Base-by-base conservation (phyloP, 2,888 invertebrate genomes). In the Cataglyphis livida region DNA sequence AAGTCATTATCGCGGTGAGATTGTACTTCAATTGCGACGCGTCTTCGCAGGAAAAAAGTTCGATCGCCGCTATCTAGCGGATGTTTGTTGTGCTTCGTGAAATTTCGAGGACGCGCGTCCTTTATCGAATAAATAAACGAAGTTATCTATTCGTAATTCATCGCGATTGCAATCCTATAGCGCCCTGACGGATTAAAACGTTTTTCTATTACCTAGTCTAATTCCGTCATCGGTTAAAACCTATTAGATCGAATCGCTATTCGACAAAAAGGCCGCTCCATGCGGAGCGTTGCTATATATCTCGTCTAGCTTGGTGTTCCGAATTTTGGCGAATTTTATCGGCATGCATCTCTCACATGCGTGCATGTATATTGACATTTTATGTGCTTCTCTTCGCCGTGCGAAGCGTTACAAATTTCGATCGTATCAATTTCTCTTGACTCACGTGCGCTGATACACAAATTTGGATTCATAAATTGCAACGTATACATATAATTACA, bases 381-480 rank as follows among this genome's bases (percentile, higher is more conserved):
- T 61, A 7, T 5, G 1, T 68, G 48, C 59, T 35, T 21, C 21
- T 9, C 21, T 59, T 44, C 21, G 41, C 10, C 48, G 3, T 35
- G n/a, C 32, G 71, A 41, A 76, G 76, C 68, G 54, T 79, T 59
- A 71, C 44, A 79, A 71, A 71, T 79, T 68, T 68, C 3, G 68
- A 68, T 57, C 41, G 59, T 70, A 78, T 78, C 70, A 70, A 61
- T 71, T 25, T 79, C 59, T 61, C 59, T 10, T 12, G 59, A 61
- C 44, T 35, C 70, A 48, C 32, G 70, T 44, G 35, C 70, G 70
- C 32, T 41, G 70, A 70, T 79, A 78, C 44, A 35, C 59, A 78
- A 59, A 78, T 70, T 78, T 78, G 59, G 59, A 78, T 71, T 79
- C n/a, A 70, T 79, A 59, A 71, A 71, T 79, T 79, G 71, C 35